Base-by-base conservation (phyloP, 1,140 invertebrate species). In the Penaeus japonicus region DNA sequence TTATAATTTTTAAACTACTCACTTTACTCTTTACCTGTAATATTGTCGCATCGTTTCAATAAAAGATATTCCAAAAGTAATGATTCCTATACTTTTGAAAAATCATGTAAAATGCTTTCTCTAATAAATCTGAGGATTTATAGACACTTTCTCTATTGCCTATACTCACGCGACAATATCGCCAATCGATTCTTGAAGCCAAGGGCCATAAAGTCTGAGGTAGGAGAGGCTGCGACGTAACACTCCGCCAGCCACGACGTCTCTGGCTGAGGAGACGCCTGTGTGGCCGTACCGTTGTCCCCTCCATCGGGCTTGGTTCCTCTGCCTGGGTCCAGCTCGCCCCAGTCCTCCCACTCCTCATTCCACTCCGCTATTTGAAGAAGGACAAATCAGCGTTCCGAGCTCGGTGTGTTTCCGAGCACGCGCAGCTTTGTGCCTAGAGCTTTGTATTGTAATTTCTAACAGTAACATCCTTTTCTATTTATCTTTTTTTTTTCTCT, bases 331-430 rank as follows among this genome's bases (percentile, higher is more conserved):
- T 81, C 78, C 53, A 53, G 24, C 3, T 89, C 81, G 39, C 84
- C 73, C 80, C 65, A 84, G n/a, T 59, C 70, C 77, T 75, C 80
- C 87, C 87, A 89, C n/a, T 83, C 87, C n/a, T 89, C 80, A 75
- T 47, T 84, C 87, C 87, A 89, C 10, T 84, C 81, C 59, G 30
- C 62, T 62, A 18, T 78, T 39, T 73, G 55, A 24, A 54, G n/a
- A 32, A n/a, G 2, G 15, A 20, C 4, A 73, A 17, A 57, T 18
- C 2, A 4, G 4, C 0, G 4, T 73, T 2, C 32, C 15, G 39
- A n/a, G 1, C 2, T 1, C 12, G 0, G 22, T 35, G 22, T 55
- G n/a, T 30, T 22, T 30, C n/a, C 35, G 4, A 22, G 54, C n/a
- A n/a, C n/a, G n/a, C n/a, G n/a, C n/a, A n/a, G n/a, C n/a, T n/a